A percentile compares a stretch with the other conserved stretches of the same genome.
phyloP scores from a whole-genome alignment of 1,140 invertebrate genomes.

The Amyelois transitella region DNA sequence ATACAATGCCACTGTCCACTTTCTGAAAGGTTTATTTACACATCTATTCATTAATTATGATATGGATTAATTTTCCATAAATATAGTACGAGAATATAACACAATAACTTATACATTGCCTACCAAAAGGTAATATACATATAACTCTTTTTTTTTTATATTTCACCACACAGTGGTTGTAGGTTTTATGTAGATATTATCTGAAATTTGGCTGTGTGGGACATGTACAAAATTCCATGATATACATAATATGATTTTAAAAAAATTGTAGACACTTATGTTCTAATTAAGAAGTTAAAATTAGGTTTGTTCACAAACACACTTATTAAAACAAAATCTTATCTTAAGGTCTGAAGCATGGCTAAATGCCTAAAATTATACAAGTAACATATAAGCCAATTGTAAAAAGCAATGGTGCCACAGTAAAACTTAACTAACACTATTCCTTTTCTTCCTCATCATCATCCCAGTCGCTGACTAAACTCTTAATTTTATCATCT shows the following conservation, averaged over 20 bases:
- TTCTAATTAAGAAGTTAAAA: not conserved
- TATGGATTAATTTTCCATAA: no score
- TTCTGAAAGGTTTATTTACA: no score
- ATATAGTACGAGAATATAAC: no score
- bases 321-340: not conserved
- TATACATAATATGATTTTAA: not conserved
- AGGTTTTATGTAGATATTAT: no score
- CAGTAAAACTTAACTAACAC: not conserved
- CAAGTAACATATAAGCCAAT: not conserved
- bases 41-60: no score
- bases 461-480: constrained; percentile 67
- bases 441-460: constrained; percentile 51
- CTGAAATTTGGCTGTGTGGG: no score
- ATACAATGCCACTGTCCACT: no score
- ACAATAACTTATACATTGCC: no score
- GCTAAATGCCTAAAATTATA: not conserved
- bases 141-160: no score
- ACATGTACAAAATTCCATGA: not conserved
- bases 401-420: not conserved
- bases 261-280: not conserved
- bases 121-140: no score
- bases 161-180: not conserved
- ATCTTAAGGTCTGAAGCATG: not conserved
- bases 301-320: not conserved
- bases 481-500: constrained; percentile 53